Conservation (phyloP, 2,113 vertebrate species). For the Cranoglanis bouderius region DNA sequence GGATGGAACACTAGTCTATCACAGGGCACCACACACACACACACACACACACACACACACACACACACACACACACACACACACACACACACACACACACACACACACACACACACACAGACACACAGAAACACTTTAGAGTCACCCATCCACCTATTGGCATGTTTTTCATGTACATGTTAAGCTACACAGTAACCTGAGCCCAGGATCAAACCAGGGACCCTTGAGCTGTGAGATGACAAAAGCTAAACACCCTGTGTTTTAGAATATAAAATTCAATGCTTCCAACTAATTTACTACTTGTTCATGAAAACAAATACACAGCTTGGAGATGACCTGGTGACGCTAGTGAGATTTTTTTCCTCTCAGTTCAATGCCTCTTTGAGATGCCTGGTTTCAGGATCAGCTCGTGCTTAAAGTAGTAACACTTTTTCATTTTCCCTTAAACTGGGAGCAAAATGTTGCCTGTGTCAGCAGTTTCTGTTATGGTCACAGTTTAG, state of each 20-base stretch:
- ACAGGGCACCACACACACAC: neutral
- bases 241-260: neutral
- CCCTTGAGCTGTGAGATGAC: neutral
- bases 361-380: slow-evolving; percentile 46
- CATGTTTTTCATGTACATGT: neutral
- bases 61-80: neutral
- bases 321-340: too few species aligned
- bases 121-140: neutral
- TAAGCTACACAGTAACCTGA: neutral
- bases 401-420: slow-evolving; percentile 58
- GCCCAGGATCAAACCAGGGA: neutral
- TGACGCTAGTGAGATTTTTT: neutral
- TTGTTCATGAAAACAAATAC: neutral
- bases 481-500: slow-evolving; percentile 54
- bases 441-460: slow-evolving; percentile 58
- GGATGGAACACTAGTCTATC: neutral
- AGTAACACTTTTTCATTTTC: slow-evolving; percentile 44
- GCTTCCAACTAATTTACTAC: too few species aligned
- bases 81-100: too few species aligned
- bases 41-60: neutral
- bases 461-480: slow-evolving; percentile 62
- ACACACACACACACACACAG: too few species aligned
- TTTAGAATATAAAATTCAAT: too few species aligned
- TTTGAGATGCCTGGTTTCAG: slow-evolving; percentile 53
- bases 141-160: neutral